phyloP scores from a whole-genome alignment of 2,797 vertebrate species.

The Ptychadena robeensis region DNA sequence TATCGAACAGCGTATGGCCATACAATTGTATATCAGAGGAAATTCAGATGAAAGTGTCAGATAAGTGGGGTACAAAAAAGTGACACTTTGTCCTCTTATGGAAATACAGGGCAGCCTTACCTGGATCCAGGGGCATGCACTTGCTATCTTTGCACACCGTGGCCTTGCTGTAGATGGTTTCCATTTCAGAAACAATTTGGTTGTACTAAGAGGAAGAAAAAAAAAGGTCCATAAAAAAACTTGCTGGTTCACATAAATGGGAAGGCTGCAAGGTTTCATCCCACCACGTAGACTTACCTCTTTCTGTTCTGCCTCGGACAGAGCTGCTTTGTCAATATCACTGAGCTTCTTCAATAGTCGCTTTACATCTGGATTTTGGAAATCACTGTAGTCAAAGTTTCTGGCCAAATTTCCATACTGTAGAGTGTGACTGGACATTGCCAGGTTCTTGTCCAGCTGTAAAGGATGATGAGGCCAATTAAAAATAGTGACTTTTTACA shows the following conservation, averaged over 20 bases:
- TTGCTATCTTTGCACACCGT: constrained; percentile 79
- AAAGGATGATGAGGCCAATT: not conserved
- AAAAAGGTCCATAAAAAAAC: not conserved
- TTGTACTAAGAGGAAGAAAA: constrained; percentile 81
- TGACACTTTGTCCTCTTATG: no score
- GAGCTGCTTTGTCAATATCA: constrained; percentile 86
- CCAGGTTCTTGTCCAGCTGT: constrained; percentile 86
- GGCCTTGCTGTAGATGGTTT: constrained; percentile 90
- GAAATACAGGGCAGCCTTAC: constrained; percentile 71
- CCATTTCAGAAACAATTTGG: constrained; percentile 88
- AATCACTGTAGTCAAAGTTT: constrained; percentile 84
- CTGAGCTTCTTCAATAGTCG: constrained; percentile 90
- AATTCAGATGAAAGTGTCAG: no score
- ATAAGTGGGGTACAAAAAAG: no score
- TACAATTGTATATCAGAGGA: no score
- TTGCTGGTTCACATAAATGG: not conserved
- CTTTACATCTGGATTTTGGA: constrained; percentile 81
- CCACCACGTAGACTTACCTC: constrained; percentile 76
- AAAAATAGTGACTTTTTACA: not conserved
- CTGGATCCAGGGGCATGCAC: constrained; percentile 89
- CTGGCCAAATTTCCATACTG: constrained; percentile 81
- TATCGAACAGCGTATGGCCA: no score
- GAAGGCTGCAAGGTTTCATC: not conserved
- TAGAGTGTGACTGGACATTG: constrained; percentile 89
- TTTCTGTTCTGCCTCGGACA: constrained; percentile 79